A percentile compares a stretch with the other conserved stretches of the same genome.
These are phyloP conservation scores for Spisula solida DNA, from an alignment of 2,888 invertebrate genomes.

Conservation along the genomic window DNA sequence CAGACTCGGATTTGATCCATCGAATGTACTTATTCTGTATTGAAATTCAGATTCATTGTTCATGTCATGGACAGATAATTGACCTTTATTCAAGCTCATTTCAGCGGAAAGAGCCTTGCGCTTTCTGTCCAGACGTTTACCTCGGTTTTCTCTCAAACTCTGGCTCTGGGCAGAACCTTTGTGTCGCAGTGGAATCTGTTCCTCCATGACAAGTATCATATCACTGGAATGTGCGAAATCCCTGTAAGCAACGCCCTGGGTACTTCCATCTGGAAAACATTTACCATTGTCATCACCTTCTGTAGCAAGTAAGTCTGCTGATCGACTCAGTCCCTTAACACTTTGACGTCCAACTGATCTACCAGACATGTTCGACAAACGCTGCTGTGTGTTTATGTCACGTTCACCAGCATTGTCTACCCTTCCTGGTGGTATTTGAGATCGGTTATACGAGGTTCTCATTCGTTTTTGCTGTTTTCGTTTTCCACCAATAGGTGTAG, in stretches of 20 bases:
- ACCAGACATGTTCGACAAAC: background rate
- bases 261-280: background rate
- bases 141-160: constrained; percentile 47
- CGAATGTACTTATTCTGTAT: constrained; percentile 37
- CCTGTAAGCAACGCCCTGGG: constrained; percentile 32
- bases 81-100: constrained; percentile 54
- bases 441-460: background rate
- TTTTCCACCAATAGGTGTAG: constrained; percentile 53
- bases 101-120: constrained; percentile 64
- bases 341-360: background rate
- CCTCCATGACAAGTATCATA: constrained; percentile 34
- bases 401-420: constrained; percentile 21
- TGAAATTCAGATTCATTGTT: background rate
- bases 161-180: constrained; percentile 41
- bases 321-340: constrained; percentile 49
- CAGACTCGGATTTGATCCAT: constrained; percentile 54
- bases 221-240: constrained; percentile 53
- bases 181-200: constrained; percentile 29
- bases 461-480: constrained; percentile 33
- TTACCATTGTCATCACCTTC: constrained; percentile 17
- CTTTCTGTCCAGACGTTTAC: constrained; percentile 58
- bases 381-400: background rate
- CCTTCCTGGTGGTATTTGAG: constrained; percentile 46
- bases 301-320: constrained; percentile 54
- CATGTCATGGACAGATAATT: constrained; percentile 25